Evolutionary conservation across 2,797 vertebrate genomes (phyloP), one percentile per base, ranked within the genome.

Genomic region (Luscinia luscinia): DNA sequence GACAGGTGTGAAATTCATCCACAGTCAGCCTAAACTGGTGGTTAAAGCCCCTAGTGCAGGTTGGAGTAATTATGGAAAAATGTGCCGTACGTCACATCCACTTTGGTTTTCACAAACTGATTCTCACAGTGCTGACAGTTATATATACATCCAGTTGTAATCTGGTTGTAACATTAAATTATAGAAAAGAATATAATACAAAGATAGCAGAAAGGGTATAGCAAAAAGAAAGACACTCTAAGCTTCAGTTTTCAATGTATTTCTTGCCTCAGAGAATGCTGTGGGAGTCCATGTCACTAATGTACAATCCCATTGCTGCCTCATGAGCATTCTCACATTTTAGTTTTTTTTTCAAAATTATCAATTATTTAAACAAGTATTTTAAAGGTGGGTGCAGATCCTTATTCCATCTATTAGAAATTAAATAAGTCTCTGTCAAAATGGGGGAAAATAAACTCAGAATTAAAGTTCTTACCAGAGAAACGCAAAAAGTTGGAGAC

Each of bases 401-500:
- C 11, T 16, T 18, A 5, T 80, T 51, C 24, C 30, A 51, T 36
- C 64, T 63, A 18, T 57, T 38, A 32, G 2, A 61, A 64, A 41
- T 69, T 52, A 80, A 57, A 48, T 15, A 34, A 0, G 0, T 15
- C 12, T 61, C 32, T 80, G 16, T 75, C 51, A 64, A 51, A 57
- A 0, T n/a, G 12, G 2, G 6, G 6, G 4, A 1, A 38, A 26
- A 48, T 30, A 74, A 54, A 11, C 6, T 8, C 48, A 51, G 8
- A 63, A 84, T 70, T n/a, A 5, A 62, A 55, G 11, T 34, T 84
- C 95, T 93, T 92, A 96, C 96, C 95, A 49, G 67, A 59, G 74
- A 52, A 89, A 34, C 1, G 3, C 17, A 13, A 38, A 49, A 14
- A 30, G 8, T 32, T 0, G 11, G 34, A 82, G 91, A 54, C 95